Conservation (phyloP, 2,888 invertebrate species). For the Lasioglossum morio region DNA sequence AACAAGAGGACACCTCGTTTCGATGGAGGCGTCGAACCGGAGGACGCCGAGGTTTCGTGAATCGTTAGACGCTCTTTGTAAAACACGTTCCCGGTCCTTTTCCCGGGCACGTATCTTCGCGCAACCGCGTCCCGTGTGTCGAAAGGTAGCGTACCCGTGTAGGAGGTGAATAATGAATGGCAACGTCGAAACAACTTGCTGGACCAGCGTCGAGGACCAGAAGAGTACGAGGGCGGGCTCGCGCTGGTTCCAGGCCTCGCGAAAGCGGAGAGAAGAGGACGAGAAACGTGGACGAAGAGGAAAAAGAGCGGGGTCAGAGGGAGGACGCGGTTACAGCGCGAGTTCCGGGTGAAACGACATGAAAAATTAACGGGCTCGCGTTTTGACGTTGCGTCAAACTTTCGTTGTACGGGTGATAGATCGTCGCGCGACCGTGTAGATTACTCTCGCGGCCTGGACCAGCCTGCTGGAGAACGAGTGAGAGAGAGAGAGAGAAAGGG, state of each 20-base stretch:
- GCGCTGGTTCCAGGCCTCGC: slow-evolving; percentile 59
- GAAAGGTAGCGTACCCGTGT: slow-evolving; percentile 72
- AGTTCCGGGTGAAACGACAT: slow-evolving; percentile 75
- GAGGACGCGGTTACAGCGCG: slow-evolving; percentile 61
- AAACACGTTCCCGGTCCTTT: slow-evolving; percentile 23
- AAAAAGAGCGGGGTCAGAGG: not conserved
- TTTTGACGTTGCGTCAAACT: slow-evolving; percentile 81
- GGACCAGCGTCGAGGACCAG: slow-evolving; percentile 69
- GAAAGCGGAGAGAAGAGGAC: slow-evolving; percentile 68
- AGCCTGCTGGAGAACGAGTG: slow-evolving; percentile 33
- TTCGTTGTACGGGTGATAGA: slow-evolving; percentile 80
- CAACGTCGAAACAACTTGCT: slow-evolving; percentile 75
- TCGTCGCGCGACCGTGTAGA: slow-evolving; percentile 69
- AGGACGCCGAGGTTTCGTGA: slow-evolving; percentile 5
- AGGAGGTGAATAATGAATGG: slow-evolving; percentile 79
- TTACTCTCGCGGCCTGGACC: slow-evolving; percentile 53
- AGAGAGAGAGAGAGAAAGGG: slow-evolving; percentile 10
- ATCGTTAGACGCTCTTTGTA: slow-evolving; percentile 19
- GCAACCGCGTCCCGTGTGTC: slow-evolving; percentile 65
- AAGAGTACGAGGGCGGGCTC: slow-evolving; percentile 41
- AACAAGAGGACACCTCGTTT: not conserved
- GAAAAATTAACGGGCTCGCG: slow-evolving; percentile 80
- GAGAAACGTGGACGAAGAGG: not conserved
- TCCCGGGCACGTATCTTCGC: slow-evolving; percentile 37
- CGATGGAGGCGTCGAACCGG: not conserved